phyloP scores from a whole-genome alignment of 2,113 vertebrate species.

The Hemicordylus capensis region DNA sequence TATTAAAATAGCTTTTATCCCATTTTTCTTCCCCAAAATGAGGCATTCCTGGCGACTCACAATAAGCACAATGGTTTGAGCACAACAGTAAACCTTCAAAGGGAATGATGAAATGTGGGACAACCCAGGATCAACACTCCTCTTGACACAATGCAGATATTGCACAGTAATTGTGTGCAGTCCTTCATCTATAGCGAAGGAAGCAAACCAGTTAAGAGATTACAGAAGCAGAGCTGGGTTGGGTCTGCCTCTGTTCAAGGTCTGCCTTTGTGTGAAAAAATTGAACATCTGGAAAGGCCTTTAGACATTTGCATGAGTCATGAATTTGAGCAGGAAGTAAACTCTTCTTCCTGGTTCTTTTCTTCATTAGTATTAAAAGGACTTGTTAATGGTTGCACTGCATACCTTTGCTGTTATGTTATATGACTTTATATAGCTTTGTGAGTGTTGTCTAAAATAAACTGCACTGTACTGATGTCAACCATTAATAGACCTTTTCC shows the following conservation, averaged over 20 bases:
- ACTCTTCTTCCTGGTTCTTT: conserved; percentile 33
- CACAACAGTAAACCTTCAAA: neutral
- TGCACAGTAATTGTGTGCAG: too few species aligned
- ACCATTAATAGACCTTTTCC: conserved; percentile 39
- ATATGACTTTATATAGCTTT: neutral
- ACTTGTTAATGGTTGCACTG: neutral
- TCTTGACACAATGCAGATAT: neutral
- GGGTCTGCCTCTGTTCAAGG: neutral
- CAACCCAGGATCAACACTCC: neutral
- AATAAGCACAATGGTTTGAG: too few species aligned
- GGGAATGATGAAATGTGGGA: neutral
- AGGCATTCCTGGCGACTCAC: too few species aligned
- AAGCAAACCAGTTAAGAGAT: too few species aligned
- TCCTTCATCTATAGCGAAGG: too few species aligned
- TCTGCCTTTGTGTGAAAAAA: neutral
- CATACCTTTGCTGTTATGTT: neutral
- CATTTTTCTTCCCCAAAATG: too few species aligned
- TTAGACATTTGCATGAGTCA: conserved; percentile 56
- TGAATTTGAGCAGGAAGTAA: conserved; percentile 61
- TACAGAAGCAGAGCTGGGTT: neutral
- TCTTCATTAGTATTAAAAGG: neutral
- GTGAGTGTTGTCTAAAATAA: conserved; percentile 28
- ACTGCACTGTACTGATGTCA: conserved; percentile 14
- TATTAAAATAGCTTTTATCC: too few species aligned
- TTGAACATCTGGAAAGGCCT: conserved; percentile 4